Percentiles rank a stretch among this genome's conserved stretches.
Evolutionary conservation across 1,140 invertebrate genomes (phyloP).

Genomic region (Mycetomoellerius zeteki): DNA sequence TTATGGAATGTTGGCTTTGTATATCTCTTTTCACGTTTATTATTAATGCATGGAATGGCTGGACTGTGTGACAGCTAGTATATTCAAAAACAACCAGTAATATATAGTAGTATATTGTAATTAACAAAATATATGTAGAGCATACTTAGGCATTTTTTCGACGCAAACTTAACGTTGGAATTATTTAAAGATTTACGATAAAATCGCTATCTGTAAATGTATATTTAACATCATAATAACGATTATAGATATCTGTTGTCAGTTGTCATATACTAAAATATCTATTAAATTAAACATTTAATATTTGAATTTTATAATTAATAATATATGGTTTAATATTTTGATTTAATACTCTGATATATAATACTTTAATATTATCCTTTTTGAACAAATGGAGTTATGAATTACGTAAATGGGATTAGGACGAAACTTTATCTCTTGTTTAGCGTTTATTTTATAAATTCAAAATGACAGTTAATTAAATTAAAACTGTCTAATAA

Average conservation of each 20-base stretch:
- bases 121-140: neutral
- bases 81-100: neutral
- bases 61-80: neutral
- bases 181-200: neutral
- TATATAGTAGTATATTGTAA: neutral
- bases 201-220: neutral
- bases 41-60: neutral
- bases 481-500: neutral
- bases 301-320: neutral
- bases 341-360: neutral
- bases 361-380: constrained; percentile 3
- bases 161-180: neutral
- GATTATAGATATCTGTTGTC: neutral
- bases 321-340: neutral
- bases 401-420: neutral
- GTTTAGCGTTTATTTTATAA: neutral
- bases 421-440: neutral
- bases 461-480: neutral
- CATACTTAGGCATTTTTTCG: neutral
- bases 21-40: neutral
- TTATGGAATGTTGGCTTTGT: constrained; percentile 13
- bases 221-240: neutral
- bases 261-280: neutral
- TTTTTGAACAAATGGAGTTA: neutral
- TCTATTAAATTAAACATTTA: too few species aligned